These are phyloP conservation scores for Rhinolophus sinicus DNA, from an alignment of 2,113 vertebrate genomes.

Conservation along the genomic window DNA sequence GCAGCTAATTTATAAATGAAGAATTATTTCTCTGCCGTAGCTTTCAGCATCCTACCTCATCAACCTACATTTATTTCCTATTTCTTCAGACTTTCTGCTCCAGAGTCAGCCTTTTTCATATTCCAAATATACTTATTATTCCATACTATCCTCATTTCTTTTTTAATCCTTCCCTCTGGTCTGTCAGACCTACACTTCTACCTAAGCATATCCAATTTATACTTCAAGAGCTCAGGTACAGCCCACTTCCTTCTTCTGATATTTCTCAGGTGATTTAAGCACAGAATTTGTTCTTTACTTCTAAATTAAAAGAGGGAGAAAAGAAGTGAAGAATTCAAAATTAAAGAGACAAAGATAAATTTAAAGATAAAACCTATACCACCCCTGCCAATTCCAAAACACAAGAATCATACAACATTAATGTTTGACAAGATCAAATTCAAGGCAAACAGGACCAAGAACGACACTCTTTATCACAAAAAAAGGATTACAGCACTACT, in stretches of 20 bases:
- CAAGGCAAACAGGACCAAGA: not conserved
- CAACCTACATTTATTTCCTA: not conserved
- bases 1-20: not conserved
- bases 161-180: not conserved
- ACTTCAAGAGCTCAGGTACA: not conserved
- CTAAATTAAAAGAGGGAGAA: not conserved
- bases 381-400: not conserved
- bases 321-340: constrained; percentile 1
- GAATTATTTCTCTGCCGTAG: not conserved
- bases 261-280: not conserved
- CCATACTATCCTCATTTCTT: not conserved
- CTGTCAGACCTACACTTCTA: not conserved
- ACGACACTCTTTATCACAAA: not conserved
- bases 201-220: not conserved
- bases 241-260: not conserved
- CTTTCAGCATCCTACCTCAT: not conserved
- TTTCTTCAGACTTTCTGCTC: not conserved
- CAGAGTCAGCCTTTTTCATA: not conserved
- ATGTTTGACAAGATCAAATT: not conserved
- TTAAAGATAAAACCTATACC: not conserved
- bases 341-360: constrained; percentile 7
- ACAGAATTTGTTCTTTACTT: not conserved
- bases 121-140: too few relatives aligned
- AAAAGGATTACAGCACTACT: not conserved
- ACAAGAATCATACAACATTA: not conserved